Evolutionary conservation across 2,113 vertebrate species (phyloP).

Genomic region (Melanerpes formicivorus): DNA sequence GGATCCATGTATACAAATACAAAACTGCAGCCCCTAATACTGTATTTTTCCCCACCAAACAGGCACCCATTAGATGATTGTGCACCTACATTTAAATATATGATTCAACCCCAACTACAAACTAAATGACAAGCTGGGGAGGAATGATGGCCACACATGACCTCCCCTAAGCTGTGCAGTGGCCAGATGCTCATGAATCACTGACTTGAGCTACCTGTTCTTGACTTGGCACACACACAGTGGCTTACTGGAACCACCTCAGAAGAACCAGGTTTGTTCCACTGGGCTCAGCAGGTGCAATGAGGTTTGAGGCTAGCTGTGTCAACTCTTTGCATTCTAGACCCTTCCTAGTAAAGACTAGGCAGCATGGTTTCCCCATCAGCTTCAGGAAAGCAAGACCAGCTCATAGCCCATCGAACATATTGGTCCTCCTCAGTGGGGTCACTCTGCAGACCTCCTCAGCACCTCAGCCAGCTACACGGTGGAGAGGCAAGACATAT

Average conservation of each 20-base stretch:
- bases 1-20: not conserved
- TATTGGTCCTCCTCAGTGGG: not conserved
- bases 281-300: not conserved
- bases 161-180: not conserved
- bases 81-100: fast-evolving
- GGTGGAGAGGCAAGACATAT: fast-evolving
- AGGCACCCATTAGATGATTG: not conserved
- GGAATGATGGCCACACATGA: not conserved
- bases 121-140: not conserved
- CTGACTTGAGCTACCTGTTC: not conserved
- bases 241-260: not conserved
- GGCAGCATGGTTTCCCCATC: fast-evolving
- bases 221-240: fast-evolving
- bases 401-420: fast-evolving
- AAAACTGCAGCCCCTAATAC: not conserved
- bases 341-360: not conserved
- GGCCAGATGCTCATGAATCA: not conserved
- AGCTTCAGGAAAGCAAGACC: not conserved
- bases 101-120: not conserved
- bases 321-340: too few relatives aligned
- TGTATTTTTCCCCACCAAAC: not conserved
- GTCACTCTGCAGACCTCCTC: fast-evolving
- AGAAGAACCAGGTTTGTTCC: not conserved
- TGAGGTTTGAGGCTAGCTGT: not conserved
- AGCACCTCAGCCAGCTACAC: not conserved